Percentiles rank a stretch among this genome's conserved stretches.
Conservation (phyloP, 2,888 invertebrate genomes). For the Masnerella sp. region DNA sequence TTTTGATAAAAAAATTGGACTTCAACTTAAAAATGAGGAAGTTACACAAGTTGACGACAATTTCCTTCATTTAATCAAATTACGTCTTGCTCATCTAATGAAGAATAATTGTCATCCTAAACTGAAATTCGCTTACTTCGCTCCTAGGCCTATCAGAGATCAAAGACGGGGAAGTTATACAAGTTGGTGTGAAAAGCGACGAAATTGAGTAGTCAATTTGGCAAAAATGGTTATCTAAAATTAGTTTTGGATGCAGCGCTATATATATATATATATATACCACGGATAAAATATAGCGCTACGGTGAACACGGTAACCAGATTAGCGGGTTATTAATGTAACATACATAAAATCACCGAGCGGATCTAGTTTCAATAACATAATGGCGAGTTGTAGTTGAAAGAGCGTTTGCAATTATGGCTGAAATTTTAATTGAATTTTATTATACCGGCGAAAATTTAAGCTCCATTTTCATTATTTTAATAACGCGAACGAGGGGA, state of each 20-base stretch:
- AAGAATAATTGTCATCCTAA: too few species aligned
- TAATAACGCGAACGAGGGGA: conserved; percentile 28
- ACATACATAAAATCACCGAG: conserved; percentile 17
- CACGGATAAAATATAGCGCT: conserved; percentile 21
- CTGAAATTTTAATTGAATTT: conserved; percentile 4
- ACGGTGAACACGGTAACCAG: conserved; percentile 26
- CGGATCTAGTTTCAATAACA: conserved; percentile 19
- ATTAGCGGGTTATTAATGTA: conserved; percentile 35
- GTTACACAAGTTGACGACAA: too few species aligned
- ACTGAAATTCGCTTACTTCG: too few species aligned
- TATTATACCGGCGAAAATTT: not conserved
- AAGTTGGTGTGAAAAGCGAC: too few species aligned
- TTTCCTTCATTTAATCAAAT: too few species aligned
- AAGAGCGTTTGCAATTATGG: not conserved
- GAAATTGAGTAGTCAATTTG: too few species aligned
- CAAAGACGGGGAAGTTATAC: too few species aligned
- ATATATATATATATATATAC: not conserved
- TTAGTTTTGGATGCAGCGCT: too few species aligned
- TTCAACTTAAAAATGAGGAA: too few species aligned
- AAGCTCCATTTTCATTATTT: conserved; percentile 39
- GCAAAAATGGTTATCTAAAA: conserved; percentile 9
- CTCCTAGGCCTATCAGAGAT: too few species aligned
- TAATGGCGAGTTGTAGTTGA: not conserved
- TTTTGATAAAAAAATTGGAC: too few species aligned
- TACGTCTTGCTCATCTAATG: too few species aligned